Evolutionary conservation across 2,797 vertebrate species (phyloP).

Genomic region (Vireo griseus): DNA sequence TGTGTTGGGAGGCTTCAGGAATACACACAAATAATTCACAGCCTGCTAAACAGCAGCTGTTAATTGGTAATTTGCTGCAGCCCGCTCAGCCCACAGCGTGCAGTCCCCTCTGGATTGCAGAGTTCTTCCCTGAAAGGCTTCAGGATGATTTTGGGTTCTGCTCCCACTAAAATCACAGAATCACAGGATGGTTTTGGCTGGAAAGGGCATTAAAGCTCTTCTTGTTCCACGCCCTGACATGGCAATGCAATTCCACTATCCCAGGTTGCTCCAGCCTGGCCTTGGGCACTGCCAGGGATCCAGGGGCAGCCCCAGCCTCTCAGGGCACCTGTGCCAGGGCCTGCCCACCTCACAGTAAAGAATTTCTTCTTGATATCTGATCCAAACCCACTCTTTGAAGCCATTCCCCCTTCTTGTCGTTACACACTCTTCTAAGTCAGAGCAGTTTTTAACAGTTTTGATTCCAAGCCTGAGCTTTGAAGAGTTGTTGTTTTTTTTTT

Average conservation of each 20-base stretch:
- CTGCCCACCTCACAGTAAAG: rapidly evolving
- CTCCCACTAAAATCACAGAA: not conserved
- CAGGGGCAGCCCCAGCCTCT: not conserved
- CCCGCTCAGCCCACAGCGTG: not conserved
- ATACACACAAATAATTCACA: not conserved
- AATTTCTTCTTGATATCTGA: not conserved
- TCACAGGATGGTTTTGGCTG: not conserved
- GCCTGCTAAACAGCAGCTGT: not conserved
- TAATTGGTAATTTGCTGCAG: not conserved
- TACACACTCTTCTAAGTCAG: not conserved
- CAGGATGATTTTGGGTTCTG: not conserved
- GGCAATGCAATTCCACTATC: rapidly evolving
- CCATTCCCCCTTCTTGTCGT: not conserved
- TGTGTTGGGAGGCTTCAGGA: not conserved
- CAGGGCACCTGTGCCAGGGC: not conserved
- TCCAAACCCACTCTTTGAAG: not conserved
- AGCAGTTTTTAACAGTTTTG: not conserved
- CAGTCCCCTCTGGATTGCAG: not conserved
- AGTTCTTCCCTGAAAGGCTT: not conserved
- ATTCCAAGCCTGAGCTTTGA: conserved; percentile 14
- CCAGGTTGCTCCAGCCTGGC: rapidly evolving
- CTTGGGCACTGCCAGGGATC: not conserved
- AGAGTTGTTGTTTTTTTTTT: not conserved
- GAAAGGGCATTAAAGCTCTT: not conserved
- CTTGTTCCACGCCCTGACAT: rapidly evolving